Percentiles rank a stretch among this genome's conserved stretches.
Conservation (phyloP, 2,888 invertebrate genomes). For the Coenonympha arcania region DNA sequence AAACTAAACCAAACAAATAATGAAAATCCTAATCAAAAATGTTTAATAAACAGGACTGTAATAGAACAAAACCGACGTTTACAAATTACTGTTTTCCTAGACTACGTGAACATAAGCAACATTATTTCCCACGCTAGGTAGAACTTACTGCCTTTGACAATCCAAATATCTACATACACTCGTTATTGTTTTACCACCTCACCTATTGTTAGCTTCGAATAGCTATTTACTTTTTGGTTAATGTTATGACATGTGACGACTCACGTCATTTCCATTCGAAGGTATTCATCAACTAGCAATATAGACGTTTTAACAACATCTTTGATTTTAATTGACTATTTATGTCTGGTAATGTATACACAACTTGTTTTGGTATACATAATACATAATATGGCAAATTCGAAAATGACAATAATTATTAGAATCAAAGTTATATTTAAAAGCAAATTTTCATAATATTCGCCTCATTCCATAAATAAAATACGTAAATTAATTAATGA, state of each 20-base stretch:
- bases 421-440: too few species aligned
- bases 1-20: slow-evolving; percentile 34
- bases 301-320: background rate
- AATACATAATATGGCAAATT: too few species aligned
- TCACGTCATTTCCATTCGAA: background rate
- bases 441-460: too few species aligned
- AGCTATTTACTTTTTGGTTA: slow-evolving; percentile 65
- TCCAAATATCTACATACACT: slow-evolving; percentile 50
- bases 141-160: slow-evolving; percentile 59
- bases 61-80: background rate
- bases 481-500: too few species aligned
- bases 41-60: background rate
- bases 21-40: background rate
- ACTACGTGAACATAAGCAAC: too few species aligned
- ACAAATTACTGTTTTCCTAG: background rate
- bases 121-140: slow-evolving; percentile 65
- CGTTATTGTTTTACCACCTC: slow-evolving; percentile 72
- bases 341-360: too few species aligned
- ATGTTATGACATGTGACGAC: slow-evolving; percentile 41
- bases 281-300: background rate
- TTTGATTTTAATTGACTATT: too few species aligned
- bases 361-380: too few species aligned
- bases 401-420: too few species aligned
- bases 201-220: slow-evolving; percentile 63
- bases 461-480: too few species aligned